Evolutionary conservation across 2,888 invertebrate genomes (phyloP), one percentile per base, ranked within the genome.

Genomic region (Diarsia mendica): DNA sequence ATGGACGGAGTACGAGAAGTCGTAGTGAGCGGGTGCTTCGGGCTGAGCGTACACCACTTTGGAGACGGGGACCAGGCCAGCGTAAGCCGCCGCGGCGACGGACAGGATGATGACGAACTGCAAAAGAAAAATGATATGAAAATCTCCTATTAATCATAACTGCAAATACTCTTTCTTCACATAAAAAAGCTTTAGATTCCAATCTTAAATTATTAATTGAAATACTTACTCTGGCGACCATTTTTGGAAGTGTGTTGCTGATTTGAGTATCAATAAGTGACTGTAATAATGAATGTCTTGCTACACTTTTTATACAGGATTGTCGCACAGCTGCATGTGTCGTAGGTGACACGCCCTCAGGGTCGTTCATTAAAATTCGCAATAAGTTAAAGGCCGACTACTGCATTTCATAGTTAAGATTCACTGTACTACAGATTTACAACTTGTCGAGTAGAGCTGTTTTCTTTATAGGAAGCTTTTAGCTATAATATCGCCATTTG

Each of bases 1-100:
- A 76, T 95, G 94, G 61, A 96, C 95, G 68, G 95, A 94, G 92
- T 96, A 96, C 58, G 91, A 90, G 92, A 93, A 96, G 72, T 95
- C 95, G 90, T 96, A 96, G 82, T 95, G 92, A 9, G 95, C 95
- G 44, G 95, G 95, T 0, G 91, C 92, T 78, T 95, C 93, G 10
- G 90, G 90, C 76, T 95, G 91, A 2, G 93, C 93, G 88, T 95
- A 94, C 28, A 92, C 93, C 61, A 93, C 87, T 80, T 95, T 93
- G 67, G 91, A 84, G 60, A 92, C 85, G 46, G 95, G 94, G 48
- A 92, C 73, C 63, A 87, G 64, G 13, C 92, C 83, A 51, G 93
- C 93, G 49, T 89, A 89, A 48, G 91, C 93, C 55, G 89, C 91
- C 65, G 87, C 92, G n/a, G 93, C 94, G 87, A 95, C 88, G 78